Evolutionary conservation across 2,888 invertebrate genomes (phyloP), one percentile per base, ranked within the genome.

Genomic region (Chloroclystis v-ata): DNA sequence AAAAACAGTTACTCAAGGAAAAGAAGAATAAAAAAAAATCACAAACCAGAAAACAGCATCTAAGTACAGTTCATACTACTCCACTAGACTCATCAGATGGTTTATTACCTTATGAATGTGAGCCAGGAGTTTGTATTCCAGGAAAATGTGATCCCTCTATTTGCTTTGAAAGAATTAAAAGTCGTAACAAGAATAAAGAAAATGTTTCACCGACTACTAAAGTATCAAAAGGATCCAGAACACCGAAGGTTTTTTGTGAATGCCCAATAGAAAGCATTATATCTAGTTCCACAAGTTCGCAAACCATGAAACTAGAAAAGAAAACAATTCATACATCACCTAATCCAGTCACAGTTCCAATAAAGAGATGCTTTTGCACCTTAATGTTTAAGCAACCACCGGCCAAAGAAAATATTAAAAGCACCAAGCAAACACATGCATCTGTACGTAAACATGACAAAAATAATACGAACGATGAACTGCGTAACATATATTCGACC

Each of bases 91-190:
- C 13, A 30, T 8, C 30, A 4, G 12, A 11, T 30, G 13, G 7
- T 13, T 3, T 8, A 7, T 7, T 29, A 9, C 65, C 70, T 7
- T 64, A 65, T 51, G 66, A 70, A 61, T 72, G 68, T 61, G 72
- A 72, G 58, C 67, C 69, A 12, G 63, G 64, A 11, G 49, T 59
- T 20, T 71, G 69, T 51, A 45, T 60, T 12, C 69, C 70, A 41
- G 65, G 63, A 16, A 41, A 60, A 42, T 73, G 72, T 47, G 56
- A 71, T 54, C 67, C 72, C 20, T 40, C 59, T 37, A 48, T 65
- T 52, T 69, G 70, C 39, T 50, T 57, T 12, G 53, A 67, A 59
- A 51, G 54, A 47, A 68, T 66, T 16, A 63, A 61, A 51, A 35
- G 24, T 46, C 26, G 14, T 40, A 25, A 8, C 20, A 10, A 37